These are phyloP conservation scores for Agrenia bidenticulata DNA, from an alignment of 2,888 invertebrate species.

Conservation along the genomic window DNA sequence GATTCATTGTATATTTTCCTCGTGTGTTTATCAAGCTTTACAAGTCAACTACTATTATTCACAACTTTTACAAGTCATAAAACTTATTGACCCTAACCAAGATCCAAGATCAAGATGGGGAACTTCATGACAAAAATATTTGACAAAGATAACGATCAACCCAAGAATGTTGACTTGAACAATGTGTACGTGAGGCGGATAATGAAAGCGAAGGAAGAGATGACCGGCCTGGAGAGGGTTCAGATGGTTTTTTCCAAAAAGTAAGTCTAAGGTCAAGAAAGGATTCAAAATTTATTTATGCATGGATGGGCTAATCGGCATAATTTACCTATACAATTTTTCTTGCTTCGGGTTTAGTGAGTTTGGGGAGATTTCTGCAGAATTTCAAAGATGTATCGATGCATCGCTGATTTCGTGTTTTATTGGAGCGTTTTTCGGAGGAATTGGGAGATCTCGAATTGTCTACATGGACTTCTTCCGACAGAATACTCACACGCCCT, in stretches of 20 bases:
- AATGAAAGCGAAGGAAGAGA: constrained; percentile 30
- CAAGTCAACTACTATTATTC: too few relatives aligned
- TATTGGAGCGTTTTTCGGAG: constrained; percentile 60
- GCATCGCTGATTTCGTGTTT: constrained; percentile 64
- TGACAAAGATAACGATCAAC: neutral
- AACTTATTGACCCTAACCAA: too few relatives aligned
- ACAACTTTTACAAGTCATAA: too few relatives aligned
- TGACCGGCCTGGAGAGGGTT: constrained; percentile 44
- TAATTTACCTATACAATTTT: too few relatives aligned
- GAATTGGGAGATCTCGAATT: constrained; percentile 56
- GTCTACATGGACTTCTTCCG: constrained; percentile 53
- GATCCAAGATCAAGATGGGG: too few relatives aligned
- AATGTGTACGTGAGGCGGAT: constrained; percentile 6
- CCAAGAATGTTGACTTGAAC: constrained; percentile 8
- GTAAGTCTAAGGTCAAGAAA: constrained; percentile 25
- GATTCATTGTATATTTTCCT: too few relatives aligned
- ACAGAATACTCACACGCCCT: constrained; percentile 52
- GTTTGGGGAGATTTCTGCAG: constrained; percentile 64
- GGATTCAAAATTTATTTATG: neutral
- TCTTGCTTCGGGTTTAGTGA: constrained; percentile 67
- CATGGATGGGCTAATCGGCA: too few relatives aligned
- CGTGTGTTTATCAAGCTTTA: too few relatives aligned
- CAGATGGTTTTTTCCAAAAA: constrained; percentile 31
- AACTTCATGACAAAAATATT: too few relatives aligned
- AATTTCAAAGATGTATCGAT: constrained; percentile 65